Evolutionary conservation across 2,888 invertebrate species (phyloP), one percentile per base, ranked within the genome.

Genomic region (Siphlonurus alternatus): DNA sequence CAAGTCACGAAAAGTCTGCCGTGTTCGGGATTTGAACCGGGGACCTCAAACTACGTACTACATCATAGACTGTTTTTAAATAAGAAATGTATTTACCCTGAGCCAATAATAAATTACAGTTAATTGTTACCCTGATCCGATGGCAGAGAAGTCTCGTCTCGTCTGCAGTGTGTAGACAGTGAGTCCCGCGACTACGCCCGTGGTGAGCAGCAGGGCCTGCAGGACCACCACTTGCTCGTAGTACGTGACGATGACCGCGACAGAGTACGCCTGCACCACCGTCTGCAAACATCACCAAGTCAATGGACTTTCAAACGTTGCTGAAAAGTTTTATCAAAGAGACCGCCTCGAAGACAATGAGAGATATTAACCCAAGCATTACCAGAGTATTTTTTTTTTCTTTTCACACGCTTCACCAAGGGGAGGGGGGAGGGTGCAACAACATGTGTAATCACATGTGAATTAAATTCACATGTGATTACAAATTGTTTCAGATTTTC

Each of bases 101-200:
- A n/a, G n/a, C n/a, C n/a, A n/a, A n/a, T n/a, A n/a, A n/a, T n/a
- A 51, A 51, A 15, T 51, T 51, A 51, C 10, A 51, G 10, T 15
- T 15, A 51, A 51, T 51, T 51, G 83, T 81, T 75, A 89, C 88
- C 85, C 85, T 74, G 87, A 85, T 72, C 86, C 85, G 73, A 87
- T 77, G 65, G 86, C 83, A 15, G 88, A 88, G 77, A 91, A 92
- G 76, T 93, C 93, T 62, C 82, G 80, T 73, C 90, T 92, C 18
- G 88, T 86, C 78, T 93, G 92, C 69, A 93, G 84, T 0, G 92
- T 91, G 77, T 85, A 93, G n/a, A 84, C 73, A 0, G 91, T 91
- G 64, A 93, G 79, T 0, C 86, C 83, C 68, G 82, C 79, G 19
- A 89, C 84, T 5, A 91, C 87, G 1, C 84, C 80, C 65, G 88